A percentile compares a stretch with the other conserved stretches of the same genome.
phyloP scores from a whole-genome alignment of 2,797 vertebrate species.

The Gambusia yucatana region DNA sequence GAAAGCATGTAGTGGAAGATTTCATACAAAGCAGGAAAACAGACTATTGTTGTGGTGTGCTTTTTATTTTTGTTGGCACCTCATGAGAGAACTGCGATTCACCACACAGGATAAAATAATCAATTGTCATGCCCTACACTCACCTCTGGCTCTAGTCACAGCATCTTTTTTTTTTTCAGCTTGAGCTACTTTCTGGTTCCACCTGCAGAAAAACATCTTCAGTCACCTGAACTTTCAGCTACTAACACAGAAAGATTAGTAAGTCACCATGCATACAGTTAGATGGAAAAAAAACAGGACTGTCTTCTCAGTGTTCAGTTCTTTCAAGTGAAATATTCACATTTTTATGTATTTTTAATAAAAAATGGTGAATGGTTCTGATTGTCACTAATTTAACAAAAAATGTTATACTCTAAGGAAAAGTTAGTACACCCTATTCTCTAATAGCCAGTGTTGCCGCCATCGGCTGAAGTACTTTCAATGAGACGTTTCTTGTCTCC shows the following conservation, averaged over 20 bases:
- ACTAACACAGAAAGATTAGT: slow-evolving; percentile 6
- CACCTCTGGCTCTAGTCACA: slow-evolving; percentile 4
- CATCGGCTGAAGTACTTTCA: neutral
- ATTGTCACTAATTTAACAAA: neutral
- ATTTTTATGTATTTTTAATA: neutral
- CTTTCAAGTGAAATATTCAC: neutral
- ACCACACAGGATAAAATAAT: slow-evolving; percentile 5
- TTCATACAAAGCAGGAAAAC: neutral
- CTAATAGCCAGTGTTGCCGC: neutral
- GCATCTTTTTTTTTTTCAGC: neutral
- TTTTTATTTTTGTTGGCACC: slow-evolving; percentile 2
- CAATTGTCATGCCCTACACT: slow-evolving; percentile 7
- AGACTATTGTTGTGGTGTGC: neutral
- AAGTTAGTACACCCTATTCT: neutral
- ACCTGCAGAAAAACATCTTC: slow-evolving; percentile 12
- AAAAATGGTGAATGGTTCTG: neutral
- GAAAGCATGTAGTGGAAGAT: slow-evolving; percentile 2
- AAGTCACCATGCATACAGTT: neutral
- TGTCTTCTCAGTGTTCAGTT: neutral
- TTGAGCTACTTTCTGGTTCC: neutral
- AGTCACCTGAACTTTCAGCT: neutral
- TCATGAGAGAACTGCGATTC: slow-evolving; percentile 1
- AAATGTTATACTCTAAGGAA: neutral
- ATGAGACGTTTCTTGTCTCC: neutral
- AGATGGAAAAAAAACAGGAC: neutral